A percentile compares a stretch with the other conserved stretches of the same genome.
phyloP scores from a whole-genome alignment of 2,797 vertebrate genomes.

The Malurus leucopterus region DNA sequence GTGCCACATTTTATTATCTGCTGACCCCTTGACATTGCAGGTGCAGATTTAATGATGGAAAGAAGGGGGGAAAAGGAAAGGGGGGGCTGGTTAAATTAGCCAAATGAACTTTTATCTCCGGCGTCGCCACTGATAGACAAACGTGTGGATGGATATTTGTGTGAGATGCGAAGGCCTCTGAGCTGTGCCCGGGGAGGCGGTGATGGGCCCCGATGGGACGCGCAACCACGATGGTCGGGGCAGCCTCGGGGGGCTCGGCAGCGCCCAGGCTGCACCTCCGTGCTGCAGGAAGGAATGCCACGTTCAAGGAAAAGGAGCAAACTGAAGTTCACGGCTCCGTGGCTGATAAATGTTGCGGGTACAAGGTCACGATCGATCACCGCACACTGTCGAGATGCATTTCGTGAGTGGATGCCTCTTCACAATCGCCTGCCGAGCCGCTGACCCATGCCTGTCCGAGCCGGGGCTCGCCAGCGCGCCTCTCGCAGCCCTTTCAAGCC shows the following conservation, averaged over 20 bases:
- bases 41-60: slow-evolving; percentile 81
- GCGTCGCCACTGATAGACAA: neutral
- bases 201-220: neutral
- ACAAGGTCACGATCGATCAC: slow-evolving; percentile 82
- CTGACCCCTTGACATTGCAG: slow-evolving; percentile 89
- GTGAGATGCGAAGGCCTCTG: neutral
- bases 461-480: slow-evolving; percentile 52
- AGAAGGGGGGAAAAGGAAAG: neutral
- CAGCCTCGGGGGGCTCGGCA: neutral
- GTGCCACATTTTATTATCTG: slow-evolving; percentile 93
- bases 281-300: neutral
- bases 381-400: slow-evolving; percentile 83
- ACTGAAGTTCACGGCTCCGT: slow-evolving; percentile 68
- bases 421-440: slow-evolving; percentile 77
- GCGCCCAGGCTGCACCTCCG: neutral
- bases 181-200: neutral
- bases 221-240: neutral
- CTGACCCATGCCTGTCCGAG: slow-evolving; percentile 77
- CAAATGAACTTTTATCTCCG: slow-evolving; percentile 58
- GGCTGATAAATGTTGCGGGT: slow-evolving; percentile 68
- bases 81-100: slow-evolving; percentile 44
- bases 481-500: slow-evolving; percentile 70
- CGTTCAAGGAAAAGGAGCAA: slow-evolving; percentile 62
- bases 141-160: neutral
- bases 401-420: slow-evolving; percentile 84